These are phyloP conservation scores for Leptinotarsa tumamoca DNA, from an alignment of 2,888 invertebrate genomes.

Conservation along the genomic window DNA sequence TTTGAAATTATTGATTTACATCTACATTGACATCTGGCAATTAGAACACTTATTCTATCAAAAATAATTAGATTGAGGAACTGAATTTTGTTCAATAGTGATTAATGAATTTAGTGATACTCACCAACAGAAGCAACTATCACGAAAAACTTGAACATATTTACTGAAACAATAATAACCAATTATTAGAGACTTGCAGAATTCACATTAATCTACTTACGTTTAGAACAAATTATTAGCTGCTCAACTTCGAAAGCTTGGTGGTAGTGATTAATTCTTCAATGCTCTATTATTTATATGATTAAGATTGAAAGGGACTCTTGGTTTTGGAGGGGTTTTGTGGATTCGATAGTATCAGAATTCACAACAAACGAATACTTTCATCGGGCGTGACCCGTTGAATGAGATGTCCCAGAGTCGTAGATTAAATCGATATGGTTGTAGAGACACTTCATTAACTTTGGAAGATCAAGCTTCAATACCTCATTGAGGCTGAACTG, in stretches of 20 bases:
- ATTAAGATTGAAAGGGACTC: conserved; percentile 7
- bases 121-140: conserved; percentile 14
- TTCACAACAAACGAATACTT: conserved; percentile 10
- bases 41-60: too few species aligned
- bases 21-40: too few species aligned
- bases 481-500: too few species aligned
- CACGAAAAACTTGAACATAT: conserved; percentile 11
- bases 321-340: conserved; percentile 13
- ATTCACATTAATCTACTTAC: conserved; percentile 3
- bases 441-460: too few species aligned
- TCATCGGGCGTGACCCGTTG: conserved; percentile 1
- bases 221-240: not conserved
- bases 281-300: conserved; percentile 3
- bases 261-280: conserved; percentile 2
- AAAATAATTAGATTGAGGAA: too few species aligned
- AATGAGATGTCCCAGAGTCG: not conserved
- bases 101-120: not conserved
- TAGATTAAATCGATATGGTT: too few species aligned
- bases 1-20: too few species aligned
- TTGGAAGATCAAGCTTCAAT: too few species aligned
- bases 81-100: too few species aligned
- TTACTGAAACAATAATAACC: conserved; percentile 5
- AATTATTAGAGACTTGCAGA: not conserved
- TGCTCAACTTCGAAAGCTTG: conserved; percentile 5
- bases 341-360: conserved; percentile 1